Conservation (phyloP, 2,888 invertebrate species). For the Phengaris alcon region DNA sequence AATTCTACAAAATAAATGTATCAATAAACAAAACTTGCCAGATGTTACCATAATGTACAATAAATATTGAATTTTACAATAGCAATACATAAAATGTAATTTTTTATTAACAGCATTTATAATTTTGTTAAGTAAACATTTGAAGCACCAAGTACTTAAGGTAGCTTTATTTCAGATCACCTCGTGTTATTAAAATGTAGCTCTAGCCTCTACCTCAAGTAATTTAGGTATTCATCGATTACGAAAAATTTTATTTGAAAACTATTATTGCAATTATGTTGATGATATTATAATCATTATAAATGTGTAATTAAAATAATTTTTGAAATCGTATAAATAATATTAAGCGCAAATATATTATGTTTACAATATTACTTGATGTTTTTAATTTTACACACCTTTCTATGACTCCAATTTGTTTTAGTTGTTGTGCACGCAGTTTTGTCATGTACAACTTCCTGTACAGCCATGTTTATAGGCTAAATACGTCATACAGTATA, state of each 20-base stretch:
- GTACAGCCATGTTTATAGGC: no score
- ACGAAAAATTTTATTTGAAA: constrained; percentile 14
- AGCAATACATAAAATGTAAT: constrained; percentile 30
- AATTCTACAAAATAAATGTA: constrained; percentile 19
- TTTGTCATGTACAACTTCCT: no score
- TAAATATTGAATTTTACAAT: neutral
- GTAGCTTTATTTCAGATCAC: constrained; percentile 38
- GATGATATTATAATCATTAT: constrained; percentile 9
- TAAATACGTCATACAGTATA: no score
- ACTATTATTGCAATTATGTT: constrained; percentile 5
- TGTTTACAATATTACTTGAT: constrained; percentile 21
- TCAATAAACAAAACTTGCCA: constrained; percentile 22
- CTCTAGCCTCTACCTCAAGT: constrained; percentile 33
- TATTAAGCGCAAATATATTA: constrained; percentile 24
- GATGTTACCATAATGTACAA: constrained; percentile 28
- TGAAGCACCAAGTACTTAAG: constrained; percentile 63
- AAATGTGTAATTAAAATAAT: constrained; percentile 5
- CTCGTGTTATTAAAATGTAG: constrained; percentile 15
- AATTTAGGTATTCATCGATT: constrained; percentile 27
- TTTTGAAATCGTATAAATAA: constrained; percentile 24
- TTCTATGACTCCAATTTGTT: neutral
- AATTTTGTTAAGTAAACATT: constrained; percentile 38
- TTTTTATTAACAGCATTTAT: constrained; percentile 59
- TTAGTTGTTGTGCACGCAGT: neutral
- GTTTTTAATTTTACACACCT: neutral